Evolutionary conservation across 53 echinoderm and acorn worm species (phyloP), one percentile per base, ranked within the genome.

Genomic region (Actinopyga echinites): DNA sequence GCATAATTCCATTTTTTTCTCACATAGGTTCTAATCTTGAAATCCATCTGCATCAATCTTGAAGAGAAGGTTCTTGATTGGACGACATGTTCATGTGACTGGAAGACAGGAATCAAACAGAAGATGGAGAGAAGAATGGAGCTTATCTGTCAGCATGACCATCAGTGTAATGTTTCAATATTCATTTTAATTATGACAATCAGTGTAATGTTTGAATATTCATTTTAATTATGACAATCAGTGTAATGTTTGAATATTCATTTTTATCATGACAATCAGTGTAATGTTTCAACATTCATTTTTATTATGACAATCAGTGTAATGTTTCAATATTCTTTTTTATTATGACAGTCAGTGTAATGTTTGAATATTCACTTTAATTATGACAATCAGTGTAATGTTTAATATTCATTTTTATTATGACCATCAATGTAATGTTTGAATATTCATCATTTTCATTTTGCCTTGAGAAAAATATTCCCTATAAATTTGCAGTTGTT

Each of bases 31-130:
- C 83, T 95, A 40, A 57, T 93, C 17, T 33, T 93, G 8, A 89
- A 90, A 15, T 81, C 86, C 10, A 79, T 95, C 32, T 93, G 88
- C 58, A 78, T 95, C 30, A 91, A 95, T 64, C 64, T 92, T 32
- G 78, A 83, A 60, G 63, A 56, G 15, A 86, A 88, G 60, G 62
- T 73, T 31, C 67, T 95, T 23, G 64, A 86, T 21, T 95, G 95
- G 95, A 84, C 95, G 7, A 90, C 89, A 11, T 95, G 95, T 80
- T 25, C 23, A 26, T 71, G 71, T 42, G 71, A 71, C 36, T 32
- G 32, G 10, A 42, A 77, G 29, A 58, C 40, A 56, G 2, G 24
- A n/a, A 12, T 71, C 22, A 71, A 71, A 22, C 42, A 71, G n/a
- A 71, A 24, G 37, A 25, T 44, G 12, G 8, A 40, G 23, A 71